Base-by-base conservation (phyloP, 2,888 invertebrate genomes). In the Parthenolecanium corni region DNA sequence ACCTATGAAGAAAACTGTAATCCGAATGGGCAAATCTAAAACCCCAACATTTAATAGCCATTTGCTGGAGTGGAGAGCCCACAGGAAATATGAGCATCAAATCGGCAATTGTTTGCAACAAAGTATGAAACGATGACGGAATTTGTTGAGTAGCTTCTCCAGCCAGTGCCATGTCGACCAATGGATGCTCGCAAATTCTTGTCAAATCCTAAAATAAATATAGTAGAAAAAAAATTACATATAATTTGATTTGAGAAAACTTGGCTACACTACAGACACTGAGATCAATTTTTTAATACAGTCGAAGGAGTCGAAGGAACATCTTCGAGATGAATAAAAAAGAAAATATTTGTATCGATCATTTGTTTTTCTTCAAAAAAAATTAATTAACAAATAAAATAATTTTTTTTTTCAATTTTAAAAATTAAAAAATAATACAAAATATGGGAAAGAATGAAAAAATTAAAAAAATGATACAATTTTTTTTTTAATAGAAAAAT, bases 41-140 rank as follows among this genome's bases (percentile, higher is more conserved):
- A 31, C 91, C 92, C 86, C 93, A 95, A 74, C 94, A 94, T 66
- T 92, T 80, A 44, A 95, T 88, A 0, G 94, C 93, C 75, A 93
- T 92, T 73, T 92, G 85, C 70, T 91, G 88, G 21, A 92, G 76
- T 0, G 94, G 83, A 6, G 91, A 90, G 14, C 92, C 88, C 66
- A 89, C 82, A 0, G 92, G 90, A 66, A 94, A 77, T 18, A 89
- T 79, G 16, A 93, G 84, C 78, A 95, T 95, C 49, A 95, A 78
- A 72, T 94, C 90, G 14, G 93, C 89, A 64, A 95, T 86, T 0
- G 93, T 92, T 72, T 93, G 92, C 18, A 95, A 77, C 65, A 94
- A 80, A 1, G 84, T 80, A 72, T 95, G 93, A 73, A 95, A 86
- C 0, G 86, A 82, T 0, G 83, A 80, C 0, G 86, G 79, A 31